These are phyloP conservation scores for Chamaetylas fuelleborni DNA, from an alignment of 2,113 vertebrate species.

Conservation along the genomic window DNA sequence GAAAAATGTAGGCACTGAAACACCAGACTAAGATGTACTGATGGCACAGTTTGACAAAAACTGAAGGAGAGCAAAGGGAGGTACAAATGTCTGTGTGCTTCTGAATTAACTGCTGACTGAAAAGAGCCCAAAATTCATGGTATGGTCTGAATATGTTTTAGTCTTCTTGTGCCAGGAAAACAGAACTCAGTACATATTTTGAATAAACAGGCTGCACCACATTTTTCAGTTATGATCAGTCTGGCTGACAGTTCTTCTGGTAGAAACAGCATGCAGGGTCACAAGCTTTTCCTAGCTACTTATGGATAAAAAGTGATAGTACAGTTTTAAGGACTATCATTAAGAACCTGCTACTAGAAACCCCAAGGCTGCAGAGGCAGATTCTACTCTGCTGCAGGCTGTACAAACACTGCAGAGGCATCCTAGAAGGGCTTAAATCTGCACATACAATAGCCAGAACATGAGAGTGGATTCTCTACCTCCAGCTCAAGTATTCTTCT, in stretches of 20 bases:
- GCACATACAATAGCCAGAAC: background rate
- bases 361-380: background rate
- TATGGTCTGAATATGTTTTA: background rate
- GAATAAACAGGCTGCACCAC: background rate
- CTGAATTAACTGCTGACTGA: background rate
- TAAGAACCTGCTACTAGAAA: constrained; percentile 35
- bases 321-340: constrained; percentile 10
- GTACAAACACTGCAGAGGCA: background rate
- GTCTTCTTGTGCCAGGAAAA: background rate
- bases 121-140: background rate
- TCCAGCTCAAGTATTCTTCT: constrained; percentile 1
- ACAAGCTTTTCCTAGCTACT: constrained; percentile 11
- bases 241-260: background rate
- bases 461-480: background rate
- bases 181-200: background rate
- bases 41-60: background rate
- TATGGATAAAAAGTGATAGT: constrained; percentile 7
- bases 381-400: background rate
- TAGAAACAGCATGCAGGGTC: constrained; percentile 5
- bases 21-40: background rate
- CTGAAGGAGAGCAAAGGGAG: background rate
- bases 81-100: background rate
- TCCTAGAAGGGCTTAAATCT: constrained; percentile 15
- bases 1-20: background rate
- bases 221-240: constrained; percentile 13